Percentiles rank a stretch among this genome's conserved stretches.
Conservation (phyloP, 2,888 invertebrate species). For the Pollenia griseotomentosa region DNA sequence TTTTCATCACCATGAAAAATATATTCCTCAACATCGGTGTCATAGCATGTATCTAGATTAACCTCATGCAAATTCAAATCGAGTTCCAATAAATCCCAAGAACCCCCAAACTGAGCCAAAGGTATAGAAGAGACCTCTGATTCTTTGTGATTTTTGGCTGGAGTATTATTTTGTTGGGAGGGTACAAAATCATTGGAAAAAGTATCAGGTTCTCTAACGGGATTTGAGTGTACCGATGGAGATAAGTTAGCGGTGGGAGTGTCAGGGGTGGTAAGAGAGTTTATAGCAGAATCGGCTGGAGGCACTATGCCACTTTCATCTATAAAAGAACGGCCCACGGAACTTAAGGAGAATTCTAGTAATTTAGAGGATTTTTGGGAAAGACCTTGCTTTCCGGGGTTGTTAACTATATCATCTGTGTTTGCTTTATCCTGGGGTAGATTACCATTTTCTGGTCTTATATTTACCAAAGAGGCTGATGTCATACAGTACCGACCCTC, state of each 20-base stretch:
- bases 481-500: slow-evolving; percentile 70
- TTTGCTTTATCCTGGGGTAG: not conserved
- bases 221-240: slow-evolving; percentile 82
- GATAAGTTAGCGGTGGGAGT: slow-evolving; percentile 88
- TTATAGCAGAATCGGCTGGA: slow-evolving; percentile 73
- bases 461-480: slow-evolving; percentile 55
- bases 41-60: slow-evolving; percentile 87
- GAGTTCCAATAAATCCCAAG: slow-evolving; percentile 88
- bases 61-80: slow-evolving; percentile 87
- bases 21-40: slow-evolving; percentile 87
- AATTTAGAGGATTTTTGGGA: slow-evolving; percentile 76
- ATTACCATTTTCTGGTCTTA: slow-evolving; percentile 62
- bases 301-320: slow-evolving; percentile 79
- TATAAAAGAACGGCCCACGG: slow-evolving; percentile 84
- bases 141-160: slow-evolving; percentile 23
- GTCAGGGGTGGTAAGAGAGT: slow-evolving; percentile 86
- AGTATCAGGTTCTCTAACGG: slow-evolving; percentile 84
- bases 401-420: not conserved
- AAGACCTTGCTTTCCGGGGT: not conserved
- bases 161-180: slow-evolving; percentile 9
- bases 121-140: slow-evolving; percentile 75
- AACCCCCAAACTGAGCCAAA: slow-evolving; percentile 85
- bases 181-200: slow-evolving; percentile 87
- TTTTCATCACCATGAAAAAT: slow-evolving; percentile 86
- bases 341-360: slow-evolving; percentile 83